These are phyloP conservation scores for Callospermophilus lateralis DNA, from an alignment of 2,113 vertebrate species.

Conservation along the genomic window DNA sequence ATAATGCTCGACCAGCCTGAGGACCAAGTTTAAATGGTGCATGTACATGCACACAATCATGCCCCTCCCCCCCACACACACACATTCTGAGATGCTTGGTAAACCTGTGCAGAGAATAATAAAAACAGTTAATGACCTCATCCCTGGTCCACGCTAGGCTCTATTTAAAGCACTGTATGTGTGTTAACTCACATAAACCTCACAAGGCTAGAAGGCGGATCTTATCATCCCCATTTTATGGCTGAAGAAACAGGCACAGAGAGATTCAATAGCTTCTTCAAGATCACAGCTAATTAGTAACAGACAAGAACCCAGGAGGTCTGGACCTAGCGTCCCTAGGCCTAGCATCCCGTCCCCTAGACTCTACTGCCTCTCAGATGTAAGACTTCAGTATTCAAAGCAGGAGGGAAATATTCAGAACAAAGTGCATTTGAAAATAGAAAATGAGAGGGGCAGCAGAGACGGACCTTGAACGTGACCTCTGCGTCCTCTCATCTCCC, in stretches of 20 bases:
- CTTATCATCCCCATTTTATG: background rate
- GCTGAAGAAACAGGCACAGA: conserved; percentile 44
- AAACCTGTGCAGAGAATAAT: background rate
- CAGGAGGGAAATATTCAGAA: conserved; percentile 28
- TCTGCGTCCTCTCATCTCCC: conserved; percentile 60
- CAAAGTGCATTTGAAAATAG: conserved; percentile 62
- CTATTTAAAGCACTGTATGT: background rate
- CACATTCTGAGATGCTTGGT: background rate
- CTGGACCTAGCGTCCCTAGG: background rate
- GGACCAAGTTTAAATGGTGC: background rate
- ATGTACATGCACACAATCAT: background rate
- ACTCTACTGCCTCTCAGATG: background rate
- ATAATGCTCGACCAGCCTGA: background rate
- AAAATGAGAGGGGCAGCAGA: conserved; percentile 53
- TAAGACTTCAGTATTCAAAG: background rate
- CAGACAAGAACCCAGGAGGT: background rate
- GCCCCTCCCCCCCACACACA: background rate
- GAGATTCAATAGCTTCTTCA: background rate
- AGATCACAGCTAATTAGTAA: background rate
- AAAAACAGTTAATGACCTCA: background rate
- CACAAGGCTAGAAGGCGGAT: background rate
- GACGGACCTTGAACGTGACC: background rate
- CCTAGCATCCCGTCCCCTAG: background rate
- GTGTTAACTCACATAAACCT: background rate
- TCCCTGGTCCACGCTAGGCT: background rate